Percentiles rank a stretch among this genome's conserved stretches.
These are phyloP conservation scores for Albula glossodonta DNA, from an alignment of 2,113 vertebrate species.

Conservation along the genomic window DNA sequence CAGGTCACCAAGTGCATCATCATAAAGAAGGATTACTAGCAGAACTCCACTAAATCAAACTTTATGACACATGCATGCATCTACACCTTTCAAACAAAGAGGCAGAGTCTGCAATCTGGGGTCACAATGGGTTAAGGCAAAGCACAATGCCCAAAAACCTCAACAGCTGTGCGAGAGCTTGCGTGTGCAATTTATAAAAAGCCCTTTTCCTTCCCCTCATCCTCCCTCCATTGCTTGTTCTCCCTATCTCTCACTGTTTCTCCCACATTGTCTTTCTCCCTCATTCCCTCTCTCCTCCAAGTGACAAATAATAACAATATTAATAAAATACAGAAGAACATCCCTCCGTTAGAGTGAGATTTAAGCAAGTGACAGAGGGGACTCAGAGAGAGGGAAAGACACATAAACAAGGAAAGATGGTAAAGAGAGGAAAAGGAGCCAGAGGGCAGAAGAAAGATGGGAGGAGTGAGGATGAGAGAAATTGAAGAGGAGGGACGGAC, in stretches of 20 bases:
- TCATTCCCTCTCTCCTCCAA: slow-evolving; percentile 7
- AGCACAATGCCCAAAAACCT: slow-evolving; percentile 15
- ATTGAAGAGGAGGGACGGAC: not conserved
- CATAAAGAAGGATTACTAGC: too few species aligned
- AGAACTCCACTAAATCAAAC: too few species aligned
- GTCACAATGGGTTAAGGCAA: slow-evolving; percentile 36
- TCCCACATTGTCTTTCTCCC: slow-evolving; percentile 18
- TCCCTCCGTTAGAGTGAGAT: slow-evolving; percentile 41
- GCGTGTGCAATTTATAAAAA: slow-evolving; percentile 18
- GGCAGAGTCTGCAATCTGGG: too few species aligned
- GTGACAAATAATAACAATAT: slow-evolving; percentile 45
- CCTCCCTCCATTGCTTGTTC: not conserved
- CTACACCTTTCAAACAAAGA: too few species aligned
- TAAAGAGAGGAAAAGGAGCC: not conserved
- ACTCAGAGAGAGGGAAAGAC: not conserved
- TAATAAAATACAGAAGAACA: slow-evolving; percentile 52
- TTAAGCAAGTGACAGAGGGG: slow-evolving; percentile 21
- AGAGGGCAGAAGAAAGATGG: not conserved
- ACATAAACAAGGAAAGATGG: not conserved
- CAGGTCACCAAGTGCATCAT: not conserved
- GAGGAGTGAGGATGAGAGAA: not conserved
- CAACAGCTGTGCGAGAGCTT: slow-evolving; percentile 24
- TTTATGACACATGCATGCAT: not conserved
- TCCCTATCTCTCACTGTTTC: slow-evolving; percentile 18
- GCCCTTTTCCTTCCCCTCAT: not conserved